Base-by-base conservation (phyloP, 1,140 invertebrate genomes). In the Drosophila carrolli region DNA sequence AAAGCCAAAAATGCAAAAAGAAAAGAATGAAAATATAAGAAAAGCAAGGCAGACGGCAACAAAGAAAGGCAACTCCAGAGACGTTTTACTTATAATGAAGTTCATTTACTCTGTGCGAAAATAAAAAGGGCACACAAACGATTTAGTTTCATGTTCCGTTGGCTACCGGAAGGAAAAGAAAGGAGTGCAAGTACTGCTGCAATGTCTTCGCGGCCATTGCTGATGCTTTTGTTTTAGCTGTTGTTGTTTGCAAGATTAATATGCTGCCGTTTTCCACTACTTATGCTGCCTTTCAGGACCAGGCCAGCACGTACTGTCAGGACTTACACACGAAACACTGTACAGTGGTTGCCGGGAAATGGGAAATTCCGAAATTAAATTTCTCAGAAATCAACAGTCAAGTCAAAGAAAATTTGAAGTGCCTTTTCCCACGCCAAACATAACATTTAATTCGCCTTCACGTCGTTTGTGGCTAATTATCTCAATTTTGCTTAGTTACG, bases 211-310 rank as follows among this genome's bases (percentile, higher is more conserved):
- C 6, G 74, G 59, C 61, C 59, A 67, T 78, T 51, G 61, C 53
- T 71, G 41, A 53, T 75, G 50, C 55, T 86, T 46, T 47, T 85
- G 82, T 56, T 81, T 50, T 78, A 50, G 67, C 58, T 46, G 76
- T 70, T 86, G 75, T 78, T 86, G 56, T 38, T 82, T 54, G 65
- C 58, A 74, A 86, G 83, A 86, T 86, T 86, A 89, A 86, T 86
- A 89, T 83, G 84, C 83, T 86, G 79, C 84, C 80, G 76, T 80
- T 77, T 86, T 86, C 83, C 66, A 80, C 80, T 86, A 89, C 83
- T 86, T 89, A 86, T 83, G 84, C 76, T 86, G 83, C 75, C 83
- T 88, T 86, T 86, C 84, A 83, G 56, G 79, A 16, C 19, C 51
- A 48, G 67, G 29, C 53, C 53, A 40, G 57, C 78, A 75, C 73